Evolutionary conservation across 2,113 vertebrate genomes (phyloP).

Genomic region (Petroica traversi): DNA sequence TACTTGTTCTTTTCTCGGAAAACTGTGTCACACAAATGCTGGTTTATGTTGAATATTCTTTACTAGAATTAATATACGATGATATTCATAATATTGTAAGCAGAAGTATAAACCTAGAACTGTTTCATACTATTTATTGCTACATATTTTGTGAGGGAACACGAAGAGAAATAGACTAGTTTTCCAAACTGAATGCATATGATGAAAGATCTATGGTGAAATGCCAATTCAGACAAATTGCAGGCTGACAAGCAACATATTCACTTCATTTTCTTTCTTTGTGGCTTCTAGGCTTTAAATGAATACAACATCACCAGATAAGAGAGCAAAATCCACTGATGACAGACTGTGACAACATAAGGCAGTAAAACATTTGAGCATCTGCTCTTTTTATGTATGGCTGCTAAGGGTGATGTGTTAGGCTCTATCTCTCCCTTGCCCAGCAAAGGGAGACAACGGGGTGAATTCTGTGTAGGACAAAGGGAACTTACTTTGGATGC

Average conservation of each 20-base stretch:
- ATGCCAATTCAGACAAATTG: slow-evolving; percentile 35
- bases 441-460: neutral
- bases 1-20: neutral
- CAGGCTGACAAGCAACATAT: slow-evolving; percentile 49
- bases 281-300: slow-evolving; percentile 21
- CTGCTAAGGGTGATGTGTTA: neutral
- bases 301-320: slow-evolving; percentile 7
- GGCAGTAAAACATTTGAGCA: slow-evolving; percentile 21
- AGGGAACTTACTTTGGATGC: neutral
- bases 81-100: neutral
- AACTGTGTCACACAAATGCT: neutral
- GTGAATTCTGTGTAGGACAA: neutral
- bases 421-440: neutral
- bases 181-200: neutral
- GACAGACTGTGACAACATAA: slow-evolving; percentile 45
- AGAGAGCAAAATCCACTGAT: slow-evolving; percentile 39
- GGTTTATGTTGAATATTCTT: neutral
- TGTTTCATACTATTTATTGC: neutral
- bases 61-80: neutral
- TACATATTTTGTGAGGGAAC: neutral
- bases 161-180: neutral
- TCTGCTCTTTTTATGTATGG: slow-evolving; percentile 16
- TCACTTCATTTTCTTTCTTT: slow-evolving; percentile 1
- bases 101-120: neutral
- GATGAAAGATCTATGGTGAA: neutral